Base-by-base conservation (phyloP, 2,888 invertebrate genomes). In the Ophion obscuratus region DNA sequence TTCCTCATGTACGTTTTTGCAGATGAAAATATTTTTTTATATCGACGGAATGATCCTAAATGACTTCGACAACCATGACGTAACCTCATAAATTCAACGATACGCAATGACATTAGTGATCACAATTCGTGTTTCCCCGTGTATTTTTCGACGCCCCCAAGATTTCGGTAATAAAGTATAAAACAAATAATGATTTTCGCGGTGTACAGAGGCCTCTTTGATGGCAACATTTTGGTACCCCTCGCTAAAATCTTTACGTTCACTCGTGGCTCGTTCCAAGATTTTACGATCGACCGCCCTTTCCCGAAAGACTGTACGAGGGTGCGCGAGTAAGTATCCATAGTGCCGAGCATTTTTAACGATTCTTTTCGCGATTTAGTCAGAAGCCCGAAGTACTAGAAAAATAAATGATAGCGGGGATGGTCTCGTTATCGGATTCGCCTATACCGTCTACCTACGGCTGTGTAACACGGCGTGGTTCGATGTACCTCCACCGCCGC, bases 381-480 rank as follows among this genome's bases (percentile, higher is more conserved):
- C 27, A 27, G 73, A 61, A 68, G 59, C 40, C 20, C 53, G n/a
- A 64, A 85, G 74, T 68, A 64, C 59, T 70, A 44, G 59, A 62
- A 47, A 62, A 76, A 61, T 75, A 53, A 82, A 76, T 36, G 82
- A 82, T 74, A 44, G 61, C 66, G 40, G 68, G 73, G 62, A 73
- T 70, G 31, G 53, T n/a, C 73, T 83, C 80, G 83, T 81, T 86
- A 86, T 86, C 85, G 71, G 73, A 80, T 86, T 81, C 73, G 59
- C 47, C 64, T 64, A 73, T 64, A 73, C 53, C 57, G 68, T 24
- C 73, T 31, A 57, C 27, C 71, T 76, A 10, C 44, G 47, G 59
- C 59, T 62, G 9, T 70, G 36, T 64, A 71, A 53, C 62, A 10
- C 27, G 59, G 61, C n/a, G 24, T 20, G 40, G 24, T 11, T 47